Percentiles rank a stretch among this genome's conserved stretches.
Evolutionary conservation across 2,113 vertebrate genomes (phyloP).

Genomic region (Vulpes vulpes): DNA sequence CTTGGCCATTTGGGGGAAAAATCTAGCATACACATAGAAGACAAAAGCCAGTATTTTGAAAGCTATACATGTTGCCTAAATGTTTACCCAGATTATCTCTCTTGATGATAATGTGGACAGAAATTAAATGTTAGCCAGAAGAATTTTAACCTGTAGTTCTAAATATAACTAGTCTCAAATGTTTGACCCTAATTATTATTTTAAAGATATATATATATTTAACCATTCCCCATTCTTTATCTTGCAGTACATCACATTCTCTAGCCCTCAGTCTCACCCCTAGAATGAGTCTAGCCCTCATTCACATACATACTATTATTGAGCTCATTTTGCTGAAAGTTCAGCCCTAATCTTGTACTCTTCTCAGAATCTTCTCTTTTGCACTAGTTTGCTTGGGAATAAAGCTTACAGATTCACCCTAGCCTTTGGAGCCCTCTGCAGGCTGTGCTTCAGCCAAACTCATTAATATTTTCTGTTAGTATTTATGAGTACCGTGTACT

Average conservation of each 20-base stretch:
- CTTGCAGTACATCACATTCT: neutral
- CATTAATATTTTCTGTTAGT: constrained; percentile 25
- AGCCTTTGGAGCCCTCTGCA: neutral
- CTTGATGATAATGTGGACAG: neutral
- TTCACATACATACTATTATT: constrained; percentile 1
- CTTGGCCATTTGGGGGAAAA: constrained; percentile 35
- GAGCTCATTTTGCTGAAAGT: constrained; percentile 51
- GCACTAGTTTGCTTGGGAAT: neutral
- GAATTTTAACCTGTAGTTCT: constrained; percentile 47
- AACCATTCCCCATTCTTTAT: neutral
- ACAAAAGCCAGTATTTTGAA: constrained; percentile 51
- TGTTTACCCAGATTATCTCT: constrained; percentile 49
- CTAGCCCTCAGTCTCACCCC: neutral
- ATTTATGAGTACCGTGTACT: neutral
- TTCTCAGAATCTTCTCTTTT: constrained; percentile 48
- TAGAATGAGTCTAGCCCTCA: no score
- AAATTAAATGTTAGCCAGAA: constrained; percentile 50
- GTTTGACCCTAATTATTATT: constrained; percentile 11
- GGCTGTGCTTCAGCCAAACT: neutral
- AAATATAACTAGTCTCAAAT: constrained; percentile 34
- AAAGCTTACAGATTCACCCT: neutral
- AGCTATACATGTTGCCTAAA: neutral
- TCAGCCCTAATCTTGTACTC: neutral
- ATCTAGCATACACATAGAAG: constrained; percentile 32
- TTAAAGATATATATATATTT: neutral